Base-by-base conservation (phyloP, 2,113 vertebrate species). In the Pangasianodon hypophthalmus region DNA sequence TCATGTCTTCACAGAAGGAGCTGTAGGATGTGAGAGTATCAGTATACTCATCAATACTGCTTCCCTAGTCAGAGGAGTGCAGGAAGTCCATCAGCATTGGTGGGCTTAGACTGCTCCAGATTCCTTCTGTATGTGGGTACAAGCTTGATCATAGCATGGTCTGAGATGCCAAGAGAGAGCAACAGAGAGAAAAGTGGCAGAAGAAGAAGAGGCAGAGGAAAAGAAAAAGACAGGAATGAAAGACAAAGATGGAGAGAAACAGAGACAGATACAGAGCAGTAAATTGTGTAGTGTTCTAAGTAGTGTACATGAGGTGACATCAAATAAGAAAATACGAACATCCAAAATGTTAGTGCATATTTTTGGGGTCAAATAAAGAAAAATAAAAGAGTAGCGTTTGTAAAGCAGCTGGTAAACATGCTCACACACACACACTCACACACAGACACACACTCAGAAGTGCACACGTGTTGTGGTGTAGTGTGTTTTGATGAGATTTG, bases 401-500 rank as follows among this genome's bases (percentile, higher is more conserved):
- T 21, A 58, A 52, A 83, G 54, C 54, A 56, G 69, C 85, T 83
- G 54, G 81, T 41, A 58, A 58, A 82, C 50, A 54, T 54, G 13
- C 52, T 54, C 32, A 71, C 44, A 46, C 73, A 46, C 41, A 37
- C n/a, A 69, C 67, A 69, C 69, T 41, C 73, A 75, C 18, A 79
- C 75, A 79, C 29, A 83, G 13, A 82, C 50, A 82, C n/a, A 54
- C 13, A 56, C n/a, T 1, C 8, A 41, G 54, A 62, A 29, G 41
- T 44, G 41, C 56, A 85, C 60, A 64, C 26, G 16, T 67, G 82
- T 44, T 84, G 82, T 84, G 82, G 54, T 67, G 44, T 44, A 26
- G 56, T 11, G 5, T 85, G 58, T 85, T 85, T 85, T 64, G 37
- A 85, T 64, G 84, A 48, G 84, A 67, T n/a, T 3, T 29, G 44